phyloP scores from a whole-genome alignment of 1,140 invertebrate genomes.

The Apocrypta bakeri region DNA sequence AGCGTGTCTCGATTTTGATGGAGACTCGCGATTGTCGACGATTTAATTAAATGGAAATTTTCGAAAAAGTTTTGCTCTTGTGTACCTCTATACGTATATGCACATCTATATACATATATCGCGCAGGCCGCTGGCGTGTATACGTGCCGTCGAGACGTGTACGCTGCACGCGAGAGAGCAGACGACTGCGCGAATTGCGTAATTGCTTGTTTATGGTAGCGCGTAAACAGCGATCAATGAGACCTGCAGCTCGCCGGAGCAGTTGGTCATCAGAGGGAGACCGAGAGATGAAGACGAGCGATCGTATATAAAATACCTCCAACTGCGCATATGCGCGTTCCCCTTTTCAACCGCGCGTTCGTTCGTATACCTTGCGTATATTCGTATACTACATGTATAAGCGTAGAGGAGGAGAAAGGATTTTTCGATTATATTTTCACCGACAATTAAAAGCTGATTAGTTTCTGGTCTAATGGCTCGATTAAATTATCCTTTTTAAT shows the following conservation, averaged over 20 bases:
- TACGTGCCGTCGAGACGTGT: neutral
- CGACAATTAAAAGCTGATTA: neutral
- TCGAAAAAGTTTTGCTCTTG: too few relatives aligned
- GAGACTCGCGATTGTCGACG: neutral
- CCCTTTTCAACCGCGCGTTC: neutral
- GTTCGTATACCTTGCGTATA: neutral
- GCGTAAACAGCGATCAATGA: constrained; percentile 66
- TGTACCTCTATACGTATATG: too few relatives aligned
- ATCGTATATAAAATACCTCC: neutral
- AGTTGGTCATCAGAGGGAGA: constrained; percentile 31
- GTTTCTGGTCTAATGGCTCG: neutral
- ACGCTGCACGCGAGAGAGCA: neutral
- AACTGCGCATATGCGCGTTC: neutral
- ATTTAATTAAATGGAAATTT: neutral
- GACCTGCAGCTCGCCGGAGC: constrained; percentile 37
- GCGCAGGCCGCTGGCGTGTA: too few relatives aligned
- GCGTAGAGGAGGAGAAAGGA: neutral
- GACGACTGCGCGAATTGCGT: constrained; percentile 57
- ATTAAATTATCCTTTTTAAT: neutral
- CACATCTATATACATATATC: neutral
- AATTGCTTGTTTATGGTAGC: constrained; percentile 66
- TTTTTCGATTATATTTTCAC: neutral
- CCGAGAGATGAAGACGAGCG: neutral
- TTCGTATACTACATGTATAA: neutral
- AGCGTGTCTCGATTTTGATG: too few relatives aligned